Conservation (phyloP, 2,888 invertebrate genomes). For the Andrena haemorrhoa region DNA sequence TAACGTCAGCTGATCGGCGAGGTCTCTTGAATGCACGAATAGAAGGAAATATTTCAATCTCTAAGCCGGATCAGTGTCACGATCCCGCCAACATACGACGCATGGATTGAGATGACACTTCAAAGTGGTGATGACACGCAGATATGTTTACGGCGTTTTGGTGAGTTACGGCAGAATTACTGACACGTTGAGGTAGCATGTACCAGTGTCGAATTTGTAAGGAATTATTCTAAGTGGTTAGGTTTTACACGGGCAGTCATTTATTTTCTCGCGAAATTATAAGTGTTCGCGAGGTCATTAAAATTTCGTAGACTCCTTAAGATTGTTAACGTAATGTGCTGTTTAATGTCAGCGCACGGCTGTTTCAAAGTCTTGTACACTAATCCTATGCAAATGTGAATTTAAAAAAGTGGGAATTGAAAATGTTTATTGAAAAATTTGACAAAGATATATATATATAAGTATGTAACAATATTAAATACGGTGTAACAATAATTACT, state of each 20-base stretch:
- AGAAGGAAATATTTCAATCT: conserved; percentile 35
- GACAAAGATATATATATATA: too few relatives aligned
- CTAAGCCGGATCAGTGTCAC: conserved; percentile 56
- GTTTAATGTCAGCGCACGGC: too few relatives aligned
- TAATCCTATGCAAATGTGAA: too few relatives aligned
- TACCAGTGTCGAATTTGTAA: background rate
- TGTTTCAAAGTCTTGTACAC: too few relatives aligned
- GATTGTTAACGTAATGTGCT: background rate
- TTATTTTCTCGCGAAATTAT: background rate
- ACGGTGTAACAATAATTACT: too few relatives aligned
- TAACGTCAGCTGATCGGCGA: conserved; percentile 5
- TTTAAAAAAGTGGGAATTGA: too few relatives aligned
- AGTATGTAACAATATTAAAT: too few relatives aligned
- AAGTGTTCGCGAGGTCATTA: background rate
- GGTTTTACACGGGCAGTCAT: background rate
- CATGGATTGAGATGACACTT: conserved; percentile 74
- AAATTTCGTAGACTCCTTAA: background rate
- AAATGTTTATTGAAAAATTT: too few relatives aligned
- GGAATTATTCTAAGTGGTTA: conserved; percentile 1
- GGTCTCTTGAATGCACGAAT: conserved; percentile 10
- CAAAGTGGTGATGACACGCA: conserved; percentile 70
- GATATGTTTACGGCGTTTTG: conserved; percentile 76
- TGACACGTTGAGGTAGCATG: conserved; percentile 2
- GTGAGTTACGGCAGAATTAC: conserved; percentile 69
- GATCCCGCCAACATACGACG: conserved; percentile 46